Conservation (phyloP, 2,797 vertebrate genomes). For the Taeniopygia guttata region DNA sequence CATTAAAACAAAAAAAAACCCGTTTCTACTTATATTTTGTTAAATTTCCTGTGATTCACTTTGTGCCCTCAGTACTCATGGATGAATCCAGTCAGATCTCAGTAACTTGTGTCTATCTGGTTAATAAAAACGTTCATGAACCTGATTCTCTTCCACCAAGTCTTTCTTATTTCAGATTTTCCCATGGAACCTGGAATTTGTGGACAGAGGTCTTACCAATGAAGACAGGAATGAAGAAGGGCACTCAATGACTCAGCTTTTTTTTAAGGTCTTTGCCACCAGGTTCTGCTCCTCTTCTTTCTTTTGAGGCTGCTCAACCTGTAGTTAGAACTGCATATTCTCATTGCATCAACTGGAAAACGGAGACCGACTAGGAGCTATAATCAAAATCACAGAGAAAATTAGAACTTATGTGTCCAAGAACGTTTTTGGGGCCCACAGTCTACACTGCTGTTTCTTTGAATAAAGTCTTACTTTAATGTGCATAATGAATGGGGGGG, state of each 20-base stretch:
- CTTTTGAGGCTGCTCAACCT: neutral
- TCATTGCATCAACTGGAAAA: neutral
- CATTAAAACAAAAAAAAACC: neutral
- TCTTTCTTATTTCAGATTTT: neutral
- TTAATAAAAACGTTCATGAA: neutral
- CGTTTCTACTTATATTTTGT: neutral
- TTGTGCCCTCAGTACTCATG: neutral
- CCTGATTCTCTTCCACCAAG: neutral
- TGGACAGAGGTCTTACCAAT: neutral
- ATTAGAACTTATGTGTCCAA: neutral
- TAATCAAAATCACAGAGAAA: neutral
- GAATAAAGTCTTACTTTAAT: neutral
- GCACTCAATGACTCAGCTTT: neutral
- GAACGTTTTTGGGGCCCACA: neutral
- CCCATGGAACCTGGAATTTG: neutral
- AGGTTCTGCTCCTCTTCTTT: neutral
- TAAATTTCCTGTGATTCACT: neutral
- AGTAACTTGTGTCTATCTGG: neutral
- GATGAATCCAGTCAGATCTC: neutral
- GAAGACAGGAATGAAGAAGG: neutral
- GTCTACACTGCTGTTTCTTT: neutral
- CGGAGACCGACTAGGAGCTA: neutral
- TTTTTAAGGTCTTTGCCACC: neutral
- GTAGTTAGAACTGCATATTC: neutral
- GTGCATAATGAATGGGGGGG: neutral